Conservation (phyloP, 1,140 invertebrate species). For the Anastrepha ludens region DNA sequence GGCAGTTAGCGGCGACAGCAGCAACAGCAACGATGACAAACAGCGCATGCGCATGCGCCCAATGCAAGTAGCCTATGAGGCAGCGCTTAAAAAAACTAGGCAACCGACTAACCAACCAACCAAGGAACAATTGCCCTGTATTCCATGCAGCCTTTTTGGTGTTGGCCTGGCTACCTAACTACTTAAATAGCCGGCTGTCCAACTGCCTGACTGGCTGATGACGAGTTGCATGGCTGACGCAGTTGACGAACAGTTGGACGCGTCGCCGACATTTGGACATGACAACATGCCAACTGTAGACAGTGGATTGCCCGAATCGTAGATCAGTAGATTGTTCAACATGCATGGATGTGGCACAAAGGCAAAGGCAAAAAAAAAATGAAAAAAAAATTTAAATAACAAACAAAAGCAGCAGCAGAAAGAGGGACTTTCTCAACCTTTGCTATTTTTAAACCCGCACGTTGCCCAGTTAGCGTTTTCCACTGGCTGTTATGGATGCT, state of each 20-base stretch:
- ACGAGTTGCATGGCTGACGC: background rate
- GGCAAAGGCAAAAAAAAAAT: background rate
- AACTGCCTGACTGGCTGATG: background rate
- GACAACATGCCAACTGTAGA: constrained; percentile 25
- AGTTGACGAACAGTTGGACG: constrained; percentile 43
- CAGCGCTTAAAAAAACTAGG: background rate
- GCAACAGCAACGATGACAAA: background rate
- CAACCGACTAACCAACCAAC: background rate
- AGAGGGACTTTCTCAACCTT: background rate
- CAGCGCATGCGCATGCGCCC: background rate
- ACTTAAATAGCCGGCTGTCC: background rate
- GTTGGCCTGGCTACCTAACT: background rate
- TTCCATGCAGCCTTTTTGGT: constrained; percentile 11
- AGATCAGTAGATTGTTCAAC: background rate
- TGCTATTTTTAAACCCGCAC: constrained; percentile 31
- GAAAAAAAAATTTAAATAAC: background rate
- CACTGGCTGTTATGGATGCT: background rate
- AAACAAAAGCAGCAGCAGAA: background rate
- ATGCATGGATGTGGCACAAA: background rate
- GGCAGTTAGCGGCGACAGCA: background rate
- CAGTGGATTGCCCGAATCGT: background rate
- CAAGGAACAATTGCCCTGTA: constrained; percentile 5
- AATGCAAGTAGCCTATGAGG: background rate
- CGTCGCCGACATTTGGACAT: background rate
- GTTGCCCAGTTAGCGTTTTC: background rate